phyloP scores from a whole-genome alignment of 2,113 vertebrate genomes.

The Australoheros scitulus region DNA sequence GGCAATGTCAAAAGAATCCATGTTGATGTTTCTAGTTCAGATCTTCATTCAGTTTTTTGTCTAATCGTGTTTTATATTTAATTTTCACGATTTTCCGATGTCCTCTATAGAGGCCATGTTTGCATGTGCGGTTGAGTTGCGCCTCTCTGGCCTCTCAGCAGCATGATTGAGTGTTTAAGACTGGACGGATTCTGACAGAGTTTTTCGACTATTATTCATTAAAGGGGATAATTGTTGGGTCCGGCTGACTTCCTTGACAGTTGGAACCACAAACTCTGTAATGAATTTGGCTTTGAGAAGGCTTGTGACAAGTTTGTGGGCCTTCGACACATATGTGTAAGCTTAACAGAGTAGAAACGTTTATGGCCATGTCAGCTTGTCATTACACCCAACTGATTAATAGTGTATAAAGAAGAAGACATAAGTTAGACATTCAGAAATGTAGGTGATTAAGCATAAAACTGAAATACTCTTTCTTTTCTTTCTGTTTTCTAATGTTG shows the following conservation, averaged over 20 bases:
- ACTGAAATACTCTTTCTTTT: not conserved
- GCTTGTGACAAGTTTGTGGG: constrained; percentile 34
- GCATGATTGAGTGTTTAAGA: constrained; percentile 11
- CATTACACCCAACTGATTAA: constrained; percentile 63
- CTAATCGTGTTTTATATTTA: constrained; percentile 5
- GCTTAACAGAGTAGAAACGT: constrained; percentile 53
- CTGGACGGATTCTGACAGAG: constrained; percentile 25
- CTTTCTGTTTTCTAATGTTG: not conserved
- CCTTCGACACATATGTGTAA: constrained; percentile 48
- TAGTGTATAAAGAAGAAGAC: constrained; percentile 42
- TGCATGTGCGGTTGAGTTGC: not conserved
- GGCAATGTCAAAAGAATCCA: constrained; percentile 16
- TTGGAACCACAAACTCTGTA: constrained; percentile 36
- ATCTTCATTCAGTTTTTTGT: not conserved
- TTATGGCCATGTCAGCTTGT: constrained; percentile 55
- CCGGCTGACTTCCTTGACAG: constrained; percentile 55
- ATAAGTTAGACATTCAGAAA: constrained; percentile 36
- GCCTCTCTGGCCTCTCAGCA: not conserved
- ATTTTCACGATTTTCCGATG: not conserved
- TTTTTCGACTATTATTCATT: constrained; percentile 52
- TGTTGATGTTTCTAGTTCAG: constrained; percentile 12
- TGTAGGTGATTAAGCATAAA: constrained; percentile 34
- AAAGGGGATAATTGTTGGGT: constrained; percentile 55
- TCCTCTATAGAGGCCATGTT: not conserved
- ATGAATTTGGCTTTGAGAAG: constrained; percentile 43